phyloP scores from a whole-genome alignment of 2,113 vertebrate species.

The Carassius carassius region DNA sequence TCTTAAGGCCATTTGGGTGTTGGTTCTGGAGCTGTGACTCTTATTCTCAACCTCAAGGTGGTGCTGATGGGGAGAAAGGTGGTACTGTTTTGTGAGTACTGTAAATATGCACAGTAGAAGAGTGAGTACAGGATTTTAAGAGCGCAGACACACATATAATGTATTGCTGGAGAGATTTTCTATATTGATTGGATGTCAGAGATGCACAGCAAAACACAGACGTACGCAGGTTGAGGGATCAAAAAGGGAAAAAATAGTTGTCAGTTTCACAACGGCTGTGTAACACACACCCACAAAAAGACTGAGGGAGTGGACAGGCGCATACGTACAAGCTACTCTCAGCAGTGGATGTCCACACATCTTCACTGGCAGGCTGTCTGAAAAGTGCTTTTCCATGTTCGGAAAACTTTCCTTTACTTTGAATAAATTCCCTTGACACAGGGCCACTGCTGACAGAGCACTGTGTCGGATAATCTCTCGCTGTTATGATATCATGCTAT shows the following conservation, averaged over 20 bases:
- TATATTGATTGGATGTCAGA: neutral
- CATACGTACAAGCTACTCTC: constrained; percentile 61
- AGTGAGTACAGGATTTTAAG: neutral
- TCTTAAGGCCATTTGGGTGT: constrained; percentile 33
- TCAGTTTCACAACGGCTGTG: constrained; percentile 23
- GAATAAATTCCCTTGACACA: constrained; percentile 58
- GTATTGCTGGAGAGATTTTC: neutral
- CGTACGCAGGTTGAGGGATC: constrained; percentile 9
- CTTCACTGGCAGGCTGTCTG: constrained; percentile 62
- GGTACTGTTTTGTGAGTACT: constrained; percentile 7
- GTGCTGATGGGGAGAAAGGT: constrained; percentile 30
- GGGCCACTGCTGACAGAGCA: constrained; percentile 65
- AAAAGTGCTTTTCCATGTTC: constrained; percentile 74
- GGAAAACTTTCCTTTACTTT: constrained; percentile 48
- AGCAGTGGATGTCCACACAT: constrained; percentile 68
- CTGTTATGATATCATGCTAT: constrained; percentile 50
- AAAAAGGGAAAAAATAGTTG: constrained; percentile 14
- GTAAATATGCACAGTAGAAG: neutral
- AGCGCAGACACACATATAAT: neutral
- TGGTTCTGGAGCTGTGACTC: neutral
- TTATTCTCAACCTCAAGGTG: constrained; percentile 37
- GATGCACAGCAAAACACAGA: neutral
- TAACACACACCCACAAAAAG: constrained; percentile 1
- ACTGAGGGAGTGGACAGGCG: constrained; percentile 44
- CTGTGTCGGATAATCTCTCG: constrained; percentile 49